phyloP scores from a whole-genome alignment of 2,888 invertebrate species.

The Palloptera scutellata region DNA sequence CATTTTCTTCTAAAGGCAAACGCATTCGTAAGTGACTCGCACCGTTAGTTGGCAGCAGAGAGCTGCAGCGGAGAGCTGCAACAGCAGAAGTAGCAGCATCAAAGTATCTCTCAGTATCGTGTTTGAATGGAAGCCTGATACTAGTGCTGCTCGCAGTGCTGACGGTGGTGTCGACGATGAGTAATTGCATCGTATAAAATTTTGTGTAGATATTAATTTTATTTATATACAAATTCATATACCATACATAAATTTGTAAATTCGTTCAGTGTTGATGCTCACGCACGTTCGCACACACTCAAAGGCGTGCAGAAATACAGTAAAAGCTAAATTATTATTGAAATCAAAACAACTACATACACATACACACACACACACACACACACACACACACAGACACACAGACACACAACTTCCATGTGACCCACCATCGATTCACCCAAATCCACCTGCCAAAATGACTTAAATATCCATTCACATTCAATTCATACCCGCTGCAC shows the following conservation, averaged over 20 bases:
- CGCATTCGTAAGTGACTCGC: too few relatives aligned
- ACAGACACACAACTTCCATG: neutral
- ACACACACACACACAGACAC: neutral
- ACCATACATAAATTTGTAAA: too few relatives aligned
- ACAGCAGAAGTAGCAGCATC: too few relatives aligned
- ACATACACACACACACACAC: neutral
- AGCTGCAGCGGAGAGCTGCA: too few relatives aligned
- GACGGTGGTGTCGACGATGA: constrained; percentile 28
- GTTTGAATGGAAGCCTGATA: too few relatives aligned
- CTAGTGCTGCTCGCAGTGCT: neutral
- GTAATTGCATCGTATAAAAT: constrained; percentile 33
- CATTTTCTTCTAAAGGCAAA: too few relatives aligned
- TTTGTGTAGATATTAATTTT: constrained; percentile 34
- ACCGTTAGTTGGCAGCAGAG: too few relatives aligned
- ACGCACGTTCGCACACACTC: neutral
- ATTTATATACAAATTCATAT: constrained; percentile 11
- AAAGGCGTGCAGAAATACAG: neutral
- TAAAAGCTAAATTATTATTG: neutral
- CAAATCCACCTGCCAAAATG: constrained; percentile 30
- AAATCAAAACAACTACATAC: neutral
- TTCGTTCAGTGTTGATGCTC: neutral
- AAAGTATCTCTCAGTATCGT: too few relatives aligned
- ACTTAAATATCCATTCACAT: constrained; percentile 12
- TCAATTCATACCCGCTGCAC: too few relatives aligned
- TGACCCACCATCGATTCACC: neutral